Conservation (phyloP, 2,888 invertebrate species). For the Choristoneura rosaceana region DNA sequence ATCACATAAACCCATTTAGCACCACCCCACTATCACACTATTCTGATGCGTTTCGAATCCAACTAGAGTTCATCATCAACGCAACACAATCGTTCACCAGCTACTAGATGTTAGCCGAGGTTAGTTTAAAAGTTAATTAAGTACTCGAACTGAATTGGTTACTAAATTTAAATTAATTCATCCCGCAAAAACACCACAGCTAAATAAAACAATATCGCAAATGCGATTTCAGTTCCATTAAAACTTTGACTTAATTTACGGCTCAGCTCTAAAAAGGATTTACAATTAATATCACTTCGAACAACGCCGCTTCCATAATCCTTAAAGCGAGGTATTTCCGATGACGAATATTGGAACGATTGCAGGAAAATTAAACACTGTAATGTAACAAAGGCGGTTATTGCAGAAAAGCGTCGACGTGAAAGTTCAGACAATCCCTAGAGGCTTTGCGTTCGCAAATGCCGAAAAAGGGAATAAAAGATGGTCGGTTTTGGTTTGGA, state of each 20-base stretch:
- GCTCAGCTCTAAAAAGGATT: constrained; percentile 5
- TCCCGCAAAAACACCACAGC: constrained; percentile 35
- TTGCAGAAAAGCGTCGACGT: constrained; percentile 54
- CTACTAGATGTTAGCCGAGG: too few species aligned
- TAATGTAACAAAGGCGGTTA: constrained; percentile 38
- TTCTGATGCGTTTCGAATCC: too few species aligned
- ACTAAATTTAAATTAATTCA: neutral
- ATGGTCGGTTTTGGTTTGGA: constrained; percentile 54
- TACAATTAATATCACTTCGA: constrained; percentile 12
- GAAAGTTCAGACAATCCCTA: constrained; percentile 65
- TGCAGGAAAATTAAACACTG: constrained; percentile 11
- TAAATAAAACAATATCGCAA: constrained; percentile 63
- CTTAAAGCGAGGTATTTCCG: constrained; percentile 11
- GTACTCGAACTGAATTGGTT: neutral
- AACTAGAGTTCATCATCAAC: too few species aligned
- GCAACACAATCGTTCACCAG: too few species aligned
- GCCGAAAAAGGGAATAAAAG: constrained; percentile 66
- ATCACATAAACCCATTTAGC: too few species aligned
- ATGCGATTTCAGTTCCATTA: constrained; percentile 41
- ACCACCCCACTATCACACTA: too few species aligned
- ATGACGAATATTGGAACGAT: constrained; percentile 20
- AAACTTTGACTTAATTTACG: constrained; percentile 12
- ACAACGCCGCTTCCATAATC: constrained; percentile 16
- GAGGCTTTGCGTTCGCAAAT: constrained; percentile 67
- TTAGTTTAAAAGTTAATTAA: too few species aligned